phyloP scores from a whole-genome alignment of 37 sponge, comb jelly and placozoan species.

The Cladorhizidae sp. region DNA sequence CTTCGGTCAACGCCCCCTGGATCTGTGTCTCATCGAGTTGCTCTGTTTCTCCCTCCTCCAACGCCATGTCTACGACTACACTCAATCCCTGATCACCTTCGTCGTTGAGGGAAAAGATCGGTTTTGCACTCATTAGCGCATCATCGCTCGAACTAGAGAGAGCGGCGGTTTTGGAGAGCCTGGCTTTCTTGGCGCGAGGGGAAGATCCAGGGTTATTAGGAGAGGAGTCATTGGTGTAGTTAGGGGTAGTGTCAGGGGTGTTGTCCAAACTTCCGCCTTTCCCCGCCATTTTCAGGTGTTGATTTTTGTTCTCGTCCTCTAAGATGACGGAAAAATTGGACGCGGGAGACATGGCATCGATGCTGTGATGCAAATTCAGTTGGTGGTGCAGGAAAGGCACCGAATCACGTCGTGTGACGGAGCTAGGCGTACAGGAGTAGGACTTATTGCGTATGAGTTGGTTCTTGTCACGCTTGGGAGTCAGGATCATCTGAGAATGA shows the following conservation, averaged over 20 bases:
- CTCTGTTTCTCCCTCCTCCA: slow-evolving; percentile 1
- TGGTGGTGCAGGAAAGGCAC: slow-evolving; percentile 20
- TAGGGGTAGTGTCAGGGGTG: too few species aligned
- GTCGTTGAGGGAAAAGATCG: not conserved
- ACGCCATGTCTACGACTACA: not conserved
- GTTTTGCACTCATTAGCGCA: not conserved
- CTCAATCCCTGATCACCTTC: not conserved
- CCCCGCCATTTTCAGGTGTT: too few species aligned
- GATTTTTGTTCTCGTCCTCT: too few species aligned
- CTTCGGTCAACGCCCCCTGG: slow-evolving; percentile 72
- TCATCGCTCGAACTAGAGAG: not conserved
- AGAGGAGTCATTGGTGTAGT: too few species aligned
- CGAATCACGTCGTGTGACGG: slow-evolving; percentile 25
- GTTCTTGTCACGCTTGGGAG: slow-evolving; percentile 23
- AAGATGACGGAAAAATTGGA: slow-evolving; percentile 15
- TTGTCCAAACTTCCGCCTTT: too few species aligned
- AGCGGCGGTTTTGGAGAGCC: not conserved
- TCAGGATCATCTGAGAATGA: slow-evolving; percentile 56
- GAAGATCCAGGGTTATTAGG: not conserved
- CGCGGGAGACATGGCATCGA: not conserved
- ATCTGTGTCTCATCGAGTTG: slow-evolving; percentile 42
- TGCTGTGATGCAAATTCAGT: not conserved
- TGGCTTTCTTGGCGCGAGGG: slow-evolving; percentile 9
- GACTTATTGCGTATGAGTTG: slow-evolving; percentile 9
- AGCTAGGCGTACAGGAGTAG: slow-evolving; percentile 22